These are phyloP conservation scores for Coracopsis vasa DNA, from an alignment of 2,113 vertebrate genomes.

Conservation along the genomic window DNA sequence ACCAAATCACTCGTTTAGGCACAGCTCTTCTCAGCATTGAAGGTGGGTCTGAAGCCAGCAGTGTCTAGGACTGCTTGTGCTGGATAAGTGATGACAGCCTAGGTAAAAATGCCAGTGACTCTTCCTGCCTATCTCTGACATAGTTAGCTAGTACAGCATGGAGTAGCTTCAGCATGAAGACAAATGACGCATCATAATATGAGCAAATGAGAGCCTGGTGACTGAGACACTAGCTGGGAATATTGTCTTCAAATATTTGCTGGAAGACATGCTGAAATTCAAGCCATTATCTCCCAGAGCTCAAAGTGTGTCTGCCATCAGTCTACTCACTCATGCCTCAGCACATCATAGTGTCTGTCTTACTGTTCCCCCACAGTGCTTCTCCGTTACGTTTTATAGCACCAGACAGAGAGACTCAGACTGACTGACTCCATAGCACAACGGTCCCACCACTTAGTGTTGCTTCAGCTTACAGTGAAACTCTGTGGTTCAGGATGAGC, in stretches of 20 bases:
- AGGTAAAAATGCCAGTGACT: background rate
- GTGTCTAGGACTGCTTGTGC: background rate
- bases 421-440: background rate
- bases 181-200: background rate
- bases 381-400: background rate
- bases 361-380: background rate
- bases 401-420: background rate
- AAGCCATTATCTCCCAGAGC: slow-evolving; percentile 1
- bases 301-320: background rate
- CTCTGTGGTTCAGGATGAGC: background rate
- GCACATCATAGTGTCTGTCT: background rate
- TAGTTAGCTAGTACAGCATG: fast-evolving
- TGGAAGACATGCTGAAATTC: slow-evolving; percentile 7
- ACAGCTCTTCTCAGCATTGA: background rate
- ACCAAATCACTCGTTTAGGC: background rate
- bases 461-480: background rate
- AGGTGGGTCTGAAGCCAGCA: background rate
- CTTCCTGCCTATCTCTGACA: background rate
- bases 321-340: background rate
- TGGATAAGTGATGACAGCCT: background rate
- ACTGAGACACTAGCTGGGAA: background rate
- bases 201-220: background rate
- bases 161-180: background rate
- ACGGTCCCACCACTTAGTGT: background rate
- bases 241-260: slow-evolving; percentile 6